Evolutionary conservation across 2,797 vertebrate genomes (phyloP).

Genomic region (Peromyscus melanophrys): DNA sequence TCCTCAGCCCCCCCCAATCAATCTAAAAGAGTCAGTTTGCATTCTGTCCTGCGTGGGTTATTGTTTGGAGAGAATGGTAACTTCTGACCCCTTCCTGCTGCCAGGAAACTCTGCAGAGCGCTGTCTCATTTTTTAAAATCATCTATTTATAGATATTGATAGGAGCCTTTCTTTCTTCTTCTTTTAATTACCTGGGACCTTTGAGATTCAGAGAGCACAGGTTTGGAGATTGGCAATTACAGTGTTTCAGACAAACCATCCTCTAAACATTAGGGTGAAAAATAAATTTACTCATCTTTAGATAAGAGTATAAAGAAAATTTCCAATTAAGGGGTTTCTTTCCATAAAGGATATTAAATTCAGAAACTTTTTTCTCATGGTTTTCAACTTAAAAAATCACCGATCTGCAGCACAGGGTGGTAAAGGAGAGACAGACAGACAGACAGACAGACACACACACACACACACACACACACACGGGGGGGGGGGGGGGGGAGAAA

Average conservation of each 20-base stretch:
- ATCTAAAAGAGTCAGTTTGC: background rate
- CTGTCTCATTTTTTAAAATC: background rate
- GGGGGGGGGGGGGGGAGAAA: background rate
- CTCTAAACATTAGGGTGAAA: constrained; percentile 58
- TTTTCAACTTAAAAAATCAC: constrained; percentile 34
- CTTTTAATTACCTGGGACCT: background rate
- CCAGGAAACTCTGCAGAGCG: background rate
- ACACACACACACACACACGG: no score
- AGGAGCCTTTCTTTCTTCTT: background rate
- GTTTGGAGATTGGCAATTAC: constrained; percentile 35
- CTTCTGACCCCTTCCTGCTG: background rate
- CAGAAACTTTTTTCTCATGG: constrained; percentile 52
- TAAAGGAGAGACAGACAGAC: background rate
- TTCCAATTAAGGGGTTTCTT: constrained; percentile 24
- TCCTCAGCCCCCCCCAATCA: background rate
- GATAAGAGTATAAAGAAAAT: constrained; percentile 55
- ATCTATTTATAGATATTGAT: background rate
- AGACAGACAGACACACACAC: background rate
- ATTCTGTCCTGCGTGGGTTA: background rate
- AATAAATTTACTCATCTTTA: constrained; percentile 68
- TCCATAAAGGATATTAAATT: constrained; percentile 37
- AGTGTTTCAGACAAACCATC: constrained; percentile 54
- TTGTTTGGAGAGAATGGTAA: background rate
- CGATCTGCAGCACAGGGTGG: background rate
- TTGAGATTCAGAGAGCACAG: constrained; percentile 26